These are phyloP conservation scores for Rhamphomyia laevipes DNA, from an alignment of 2,888 invertebrate species.

Conservation along the genomic window DNA sequence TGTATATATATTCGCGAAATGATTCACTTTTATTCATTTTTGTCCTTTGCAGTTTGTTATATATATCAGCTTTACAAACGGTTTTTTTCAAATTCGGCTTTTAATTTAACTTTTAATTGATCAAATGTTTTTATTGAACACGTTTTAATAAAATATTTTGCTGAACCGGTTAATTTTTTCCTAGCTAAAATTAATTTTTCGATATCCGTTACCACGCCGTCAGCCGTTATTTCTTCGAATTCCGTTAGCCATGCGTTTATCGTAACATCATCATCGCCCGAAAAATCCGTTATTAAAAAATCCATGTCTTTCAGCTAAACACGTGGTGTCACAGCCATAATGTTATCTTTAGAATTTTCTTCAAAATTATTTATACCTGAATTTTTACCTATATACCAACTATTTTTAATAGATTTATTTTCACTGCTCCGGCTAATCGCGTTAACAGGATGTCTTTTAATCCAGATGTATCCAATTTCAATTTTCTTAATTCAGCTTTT, in stretches of 20 bases:
- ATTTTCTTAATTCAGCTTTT: not conserved
- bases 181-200: not conserved
- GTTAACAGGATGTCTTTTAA: not conserved
- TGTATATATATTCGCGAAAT: conserved; percentile 9
- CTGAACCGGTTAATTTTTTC: not conserved
- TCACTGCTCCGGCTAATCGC: not conserved
- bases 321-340: not conserved
- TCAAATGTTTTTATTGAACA: not conserved
- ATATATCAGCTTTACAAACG: conserved; percentile 6
- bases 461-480: not conserved
- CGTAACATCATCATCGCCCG: not conserved
- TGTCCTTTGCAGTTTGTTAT: conserved; percentile 3
- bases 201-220: not conserved
- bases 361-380: not conserved
- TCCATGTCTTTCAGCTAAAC: not conserved
- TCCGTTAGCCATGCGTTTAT: conserved; percentile 1
- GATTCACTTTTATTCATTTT: conserved; percentile 7
- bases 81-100: not conserved
- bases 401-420: not conserved
- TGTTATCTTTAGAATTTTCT: not conserved
- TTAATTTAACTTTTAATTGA: not conserved
- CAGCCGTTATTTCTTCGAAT: not conserved
- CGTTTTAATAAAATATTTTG: conserved; percentile 1
- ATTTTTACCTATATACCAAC: not conserved
- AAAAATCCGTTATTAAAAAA: conserved; percentile 1